These are phyloP conservation scores for Pygoscelis antarcticus DNA, from an alignment of 2,113 vertebrate genomes.

Conservation along the genomic window DNA sequence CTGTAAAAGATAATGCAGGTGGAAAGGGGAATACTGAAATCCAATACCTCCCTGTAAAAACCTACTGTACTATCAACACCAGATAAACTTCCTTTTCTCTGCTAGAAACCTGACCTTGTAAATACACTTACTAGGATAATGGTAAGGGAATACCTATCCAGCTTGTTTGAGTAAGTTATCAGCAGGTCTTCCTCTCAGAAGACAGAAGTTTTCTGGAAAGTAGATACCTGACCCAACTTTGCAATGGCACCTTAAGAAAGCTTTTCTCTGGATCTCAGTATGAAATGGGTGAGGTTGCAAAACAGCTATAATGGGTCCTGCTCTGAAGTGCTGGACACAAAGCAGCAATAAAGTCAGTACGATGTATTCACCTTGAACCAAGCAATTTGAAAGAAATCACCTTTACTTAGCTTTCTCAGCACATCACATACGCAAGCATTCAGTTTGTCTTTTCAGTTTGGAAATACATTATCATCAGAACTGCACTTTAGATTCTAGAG, in stretches of 20 bases:
- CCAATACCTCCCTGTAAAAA: neutral
- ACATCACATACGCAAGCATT: neutral
- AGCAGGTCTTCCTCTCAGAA: neutral
- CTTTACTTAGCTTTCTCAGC: neutral
- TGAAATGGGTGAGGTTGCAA: neutral
- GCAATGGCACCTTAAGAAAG: neutral
- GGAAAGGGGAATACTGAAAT: constrained; percentile 31
- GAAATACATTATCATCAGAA: neutral
- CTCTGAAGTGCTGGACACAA: neutral
- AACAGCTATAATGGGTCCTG: neutral
- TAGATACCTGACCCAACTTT: neutral
- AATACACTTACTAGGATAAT: neutral
- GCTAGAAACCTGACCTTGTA: constrained; percentile 8
- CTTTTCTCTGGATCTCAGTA: neutral
- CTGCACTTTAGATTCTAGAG: neutral
- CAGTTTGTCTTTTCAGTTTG: neutral
- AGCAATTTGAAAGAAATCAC: neutral
- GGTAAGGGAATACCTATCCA: neutral
- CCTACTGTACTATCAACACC: constrained; percentile 1
- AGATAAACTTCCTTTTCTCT: constrained; percentile 21
- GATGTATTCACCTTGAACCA: neutral
- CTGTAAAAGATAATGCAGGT: constrained; percentile 40
- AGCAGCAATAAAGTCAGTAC: neutral
- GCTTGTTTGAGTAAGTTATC: neutral
- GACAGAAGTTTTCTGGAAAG: neutral